Conservation (phyloP, 2,113 vertebrate genomes). For the Myrmecophaga tridactyla region DNA sequence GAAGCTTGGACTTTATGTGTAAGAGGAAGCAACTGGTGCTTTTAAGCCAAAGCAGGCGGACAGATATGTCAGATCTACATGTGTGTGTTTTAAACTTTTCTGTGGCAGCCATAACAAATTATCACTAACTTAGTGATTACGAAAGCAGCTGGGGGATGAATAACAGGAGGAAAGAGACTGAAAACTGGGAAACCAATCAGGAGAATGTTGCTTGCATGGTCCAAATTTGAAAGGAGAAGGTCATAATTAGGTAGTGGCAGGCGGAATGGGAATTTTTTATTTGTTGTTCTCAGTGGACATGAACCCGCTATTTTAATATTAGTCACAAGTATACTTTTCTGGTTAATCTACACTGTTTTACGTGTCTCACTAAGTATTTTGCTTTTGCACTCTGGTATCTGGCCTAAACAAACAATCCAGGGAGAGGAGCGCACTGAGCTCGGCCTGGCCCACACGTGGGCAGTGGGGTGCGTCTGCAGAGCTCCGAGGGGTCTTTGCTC, state of each 20-base stretch:
- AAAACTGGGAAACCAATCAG: not conserved
- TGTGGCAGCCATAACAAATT: not conserved
- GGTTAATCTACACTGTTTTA: not conserved
- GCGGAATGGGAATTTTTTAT: not conserved
- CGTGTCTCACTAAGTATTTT: not conserved
- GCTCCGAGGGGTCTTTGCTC: accelerated
- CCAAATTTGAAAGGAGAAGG: not conserved
- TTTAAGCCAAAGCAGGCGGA: not conserved
- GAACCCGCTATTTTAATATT: not conserved
- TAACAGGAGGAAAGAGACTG: not conserved
- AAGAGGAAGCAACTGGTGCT: not conserved
- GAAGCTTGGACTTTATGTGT: not conserved
- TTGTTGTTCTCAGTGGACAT: not conserved
- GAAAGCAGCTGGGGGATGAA: not conserved
- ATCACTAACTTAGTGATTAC: not conserved
- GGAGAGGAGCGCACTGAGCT: not conserved
- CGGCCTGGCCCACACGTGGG: accelerated
- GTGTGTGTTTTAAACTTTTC: not conserved
- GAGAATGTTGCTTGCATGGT: not conserved
- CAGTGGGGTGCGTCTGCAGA: not conserved
- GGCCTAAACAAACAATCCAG: not conserved
- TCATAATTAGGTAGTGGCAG: too few species aligned
- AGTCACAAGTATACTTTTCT: not conserved
- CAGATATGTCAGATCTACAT: not conserved
- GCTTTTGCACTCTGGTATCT: not conserved